Conservation (phyloP, 2,113 vertebrate genomes). For the Ginglymostoma cirratum region DNA sequence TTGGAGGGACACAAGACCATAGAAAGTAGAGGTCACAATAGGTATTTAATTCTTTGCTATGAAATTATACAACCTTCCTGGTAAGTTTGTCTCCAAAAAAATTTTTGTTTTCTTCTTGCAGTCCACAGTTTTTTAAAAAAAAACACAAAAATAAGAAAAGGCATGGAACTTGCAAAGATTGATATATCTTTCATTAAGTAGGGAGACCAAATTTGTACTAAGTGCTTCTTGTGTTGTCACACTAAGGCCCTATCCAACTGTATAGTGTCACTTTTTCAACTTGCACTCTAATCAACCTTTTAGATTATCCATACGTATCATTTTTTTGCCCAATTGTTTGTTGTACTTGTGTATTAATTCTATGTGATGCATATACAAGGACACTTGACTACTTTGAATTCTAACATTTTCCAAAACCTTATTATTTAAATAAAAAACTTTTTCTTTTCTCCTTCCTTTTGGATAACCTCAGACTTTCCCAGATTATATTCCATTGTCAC, state of each 20-base stretch:
- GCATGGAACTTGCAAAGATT: background rate
- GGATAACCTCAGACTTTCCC: background rate
- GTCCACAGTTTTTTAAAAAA: too few relatives aligned
- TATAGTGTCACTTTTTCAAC: background rate
- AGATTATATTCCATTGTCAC: background rate
- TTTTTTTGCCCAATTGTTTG: background rate
- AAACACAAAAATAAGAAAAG: too few relatives aligned
- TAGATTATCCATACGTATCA: background rate
- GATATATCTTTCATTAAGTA: too few relatives aligned
- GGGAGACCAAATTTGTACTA: background rate
- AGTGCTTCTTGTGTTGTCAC: background rate
- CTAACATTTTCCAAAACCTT: background rate
- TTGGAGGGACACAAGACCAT: too few relatives aligned
- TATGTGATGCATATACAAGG: background rate
- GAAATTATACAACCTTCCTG: too few relatives aligned
- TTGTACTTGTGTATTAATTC: background rate
- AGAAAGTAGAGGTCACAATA: too few relatives aligned
- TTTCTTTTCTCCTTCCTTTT: background rate
- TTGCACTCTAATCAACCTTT: background rate
- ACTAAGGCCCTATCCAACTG: background rate
- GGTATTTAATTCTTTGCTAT: too few relatives aligned
- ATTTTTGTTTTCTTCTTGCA: too few relatives aligned
- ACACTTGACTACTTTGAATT: background rate
- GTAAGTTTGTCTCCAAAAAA: too few relatives aligned
- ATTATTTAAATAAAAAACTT: background rate